Percentiles rank a stretch among this genome's conserved stretches.
Evolutionary conservation across 2,797 vertebrate species (phyloP).

Genomic region (Kryptolebias ocellatus): DNA sequence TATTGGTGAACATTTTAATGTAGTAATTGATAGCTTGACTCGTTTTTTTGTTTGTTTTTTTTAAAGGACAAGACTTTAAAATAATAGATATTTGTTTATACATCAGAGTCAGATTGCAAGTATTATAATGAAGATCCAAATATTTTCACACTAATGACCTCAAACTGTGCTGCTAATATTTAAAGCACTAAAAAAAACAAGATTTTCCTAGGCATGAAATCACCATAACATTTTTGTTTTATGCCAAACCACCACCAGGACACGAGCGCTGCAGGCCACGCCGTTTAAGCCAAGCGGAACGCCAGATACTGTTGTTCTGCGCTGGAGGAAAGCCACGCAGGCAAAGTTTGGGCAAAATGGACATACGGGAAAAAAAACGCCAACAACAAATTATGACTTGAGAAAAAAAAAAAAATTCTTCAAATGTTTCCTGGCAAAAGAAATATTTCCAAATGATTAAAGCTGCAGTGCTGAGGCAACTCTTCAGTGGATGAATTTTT

Average conservation of each 20-base stretch:
- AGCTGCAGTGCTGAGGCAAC: conserved; percentile 61
- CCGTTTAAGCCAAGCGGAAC: conserved; percentile 51
- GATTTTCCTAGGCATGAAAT: conserved; percentile 15
- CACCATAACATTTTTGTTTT: conserved; percentile 16
- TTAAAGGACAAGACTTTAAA: too few relatives aligned
- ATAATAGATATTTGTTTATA: too few relatives aligned
- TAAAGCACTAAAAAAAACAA: neutral
- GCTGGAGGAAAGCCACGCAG: conserved; percentile 42
- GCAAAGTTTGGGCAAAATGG: conserved; percentile 56
- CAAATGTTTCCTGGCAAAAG: conserved; percentile 79
- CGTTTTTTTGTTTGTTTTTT: too few relatives aligned
- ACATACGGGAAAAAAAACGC: conserved; percentile 57
- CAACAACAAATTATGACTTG: conserved; percentile 59
- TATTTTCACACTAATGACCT: neutral
- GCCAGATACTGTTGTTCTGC: conserved; percentile 47
- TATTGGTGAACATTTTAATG: too few relatives aligned
- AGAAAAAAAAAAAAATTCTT: conserved; percentile 51
- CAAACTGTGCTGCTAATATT: neutral
- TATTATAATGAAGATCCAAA: too few relatives aligned
- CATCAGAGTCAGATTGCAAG: too few relatives aligned
- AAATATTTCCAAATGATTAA: conserved; percentile 78
- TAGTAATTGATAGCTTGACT: too few relatives aligned
- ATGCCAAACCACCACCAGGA: conserved; percentile 27
- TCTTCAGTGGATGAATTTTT: conserved; percentile 38
- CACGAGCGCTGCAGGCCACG: conserved; percentile 29